Percentiles rank a stretch among this genome's conserved stretches.
Evolutionary conservation across 2,888 invertebrate species (phyloP).

Genomic region (Sinotaia quadrata): DNA sequence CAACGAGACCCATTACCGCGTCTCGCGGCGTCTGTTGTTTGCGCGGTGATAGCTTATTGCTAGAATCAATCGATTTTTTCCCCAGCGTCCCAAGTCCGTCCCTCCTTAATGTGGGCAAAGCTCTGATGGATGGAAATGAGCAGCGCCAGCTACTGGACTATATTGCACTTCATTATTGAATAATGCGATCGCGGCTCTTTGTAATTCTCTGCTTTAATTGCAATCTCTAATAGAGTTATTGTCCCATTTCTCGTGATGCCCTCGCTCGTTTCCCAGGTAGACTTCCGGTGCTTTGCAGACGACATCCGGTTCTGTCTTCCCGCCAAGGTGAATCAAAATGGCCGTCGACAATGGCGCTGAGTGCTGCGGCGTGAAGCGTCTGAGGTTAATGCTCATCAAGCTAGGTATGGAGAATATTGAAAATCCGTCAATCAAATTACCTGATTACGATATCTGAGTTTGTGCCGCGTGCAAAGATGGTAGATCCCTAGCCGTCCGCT

Average conservation of each 20-base stretch:
- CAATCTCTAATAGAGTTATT: conserved; percentile 31
- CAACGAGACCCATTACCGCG: conserved; percentile 11
- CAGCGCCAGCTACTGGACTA: conserved; percentile 14
- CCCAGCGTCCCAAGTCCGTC: background rate
- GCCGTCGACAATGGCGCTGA: conserved; percentile 16
- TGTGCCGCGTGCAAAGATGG: conserved; percentile 7
- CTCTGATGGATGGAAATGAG: conserved; percentile 28
- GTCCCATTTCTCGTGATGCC: conserved; percentile 26
- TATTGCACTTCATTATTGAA: conserved; percentile 30
- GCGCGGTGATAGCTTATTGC: conserved; percentile 22
- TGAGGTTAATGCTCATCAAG: conserved; percentile 22
- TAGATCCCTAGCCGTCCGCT: conserved; percentile 10
- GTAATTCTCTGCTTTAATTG: conserved; percentile 25
- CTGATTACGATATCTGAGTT: conserved; percentile 16
- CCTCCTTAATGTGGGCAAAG: conserved; percentile 1
- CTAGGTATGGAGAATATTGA: conserved; percentile 27
- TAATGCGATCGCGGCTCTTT: conserved; percentile 25
- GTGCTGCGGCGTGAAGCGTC: background rate
- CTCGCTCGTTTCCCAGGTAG: conserved; percentile 28
- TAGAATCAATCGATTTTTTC: conserved; percentile 5
- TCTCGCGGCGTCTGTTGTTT: background rate
- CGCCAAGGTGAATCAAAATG: conserved; percentile 19
- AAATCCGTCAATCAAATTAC: conserved; percentile 30
- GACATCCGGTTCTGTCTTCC: conserved; percentile 29
- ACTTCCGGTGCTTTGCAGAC: conserved; percentile 30